These are phyloP conservation scores for Melinopterus prodromus DNA, from an alignment of 2,888 invertebrate species.

Conservation along the genomic window DNA sequence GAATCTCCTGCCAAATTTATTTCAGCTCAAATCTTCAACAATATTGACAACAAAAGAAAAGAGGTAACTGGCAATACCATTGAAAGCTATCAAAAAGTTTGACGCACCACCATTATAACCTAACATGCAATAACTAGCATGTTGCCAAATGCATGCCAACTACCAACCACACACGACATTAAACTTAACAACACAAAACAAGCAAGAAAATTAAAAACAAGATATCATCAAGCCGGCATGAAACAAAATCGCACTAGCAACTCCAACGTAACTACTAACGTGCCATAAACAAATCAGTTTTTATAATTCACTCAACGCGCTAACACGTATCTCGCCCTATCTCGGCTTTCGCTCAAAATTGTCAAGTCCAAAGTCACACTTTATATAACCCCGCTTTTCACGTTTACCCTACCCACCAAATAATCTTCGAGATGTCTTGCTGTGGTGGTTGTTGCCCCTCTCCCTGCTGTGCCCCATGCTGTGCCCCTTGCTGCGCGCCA, in stretches of 20 bases:
- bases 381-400: not conserved
- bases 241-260: not conserved
- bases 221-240: not conserved
- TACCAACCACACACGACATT: not conserved
- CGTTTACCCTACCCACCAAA: not conserved
- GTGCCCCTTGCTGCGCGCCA: slow-evolving; percentile 27
- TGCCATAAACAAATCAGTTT: not conserved
- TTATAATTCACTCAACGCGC: not conserved
- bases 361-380: not conserved
- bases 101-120: no score
- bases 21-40: no score
- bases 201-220: not conserved
- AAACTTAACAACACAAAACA: not conserved
- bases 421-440: slow-evolving; percentile 21
- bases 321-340: not conserved
- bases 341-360: not conserved
- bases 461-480: slow-evolving; percentile 34
- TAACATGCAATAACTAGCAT: no score
- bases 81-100: no score
- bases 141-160: not conserved
- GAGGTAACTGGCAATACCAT: no score
- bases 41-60: no score
- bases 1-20: no score
- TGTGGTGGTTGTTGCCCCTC: slow-evolving; percentile 29
- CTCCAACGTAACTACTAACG: not conserved